These are phyloP conservation scores for Hypsibius dujardini DNA, from an alignment of 1,140 invertebrate genomes.

Conservation along the genomic window DNA sequence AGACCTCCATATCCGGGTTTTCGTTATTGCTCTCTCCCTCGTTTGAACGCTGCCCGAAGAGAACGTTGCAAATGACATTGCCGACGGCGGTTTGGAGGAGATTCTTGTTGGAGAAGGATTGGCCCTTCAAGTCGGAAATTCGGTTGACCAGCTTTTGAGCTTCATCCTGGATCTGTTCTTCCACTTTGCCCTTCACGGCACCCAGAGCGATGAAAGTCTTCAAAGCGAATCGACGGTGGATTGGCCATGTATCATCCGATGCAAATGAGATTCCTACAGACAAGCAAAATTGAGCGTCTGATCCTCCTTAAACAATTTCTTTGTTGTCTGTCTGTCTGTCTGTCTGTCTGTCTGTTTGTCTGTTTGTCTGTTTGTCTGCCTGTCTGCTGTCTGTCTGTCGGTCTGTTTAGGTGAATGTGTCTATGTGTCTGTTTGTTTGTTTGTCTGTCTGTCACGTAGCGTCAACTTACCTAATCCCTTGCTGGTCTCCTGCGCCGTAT, in stretches of 20 bases:
- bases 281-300: neutral
- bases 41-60: neutral
- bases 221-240: neutral
- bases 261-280: neutral
- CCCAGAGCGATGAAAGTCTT: neutral
- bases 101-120: neutral
- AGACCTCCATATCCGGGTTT: neutral
- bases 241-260: neutral
- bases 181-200: neutral
- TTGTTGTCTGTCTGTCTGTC: too few species aligned
- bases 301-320: too few species aligned
- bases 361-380: too few species aligned
- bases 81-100: neutral
- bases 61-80: neutral
- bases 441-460: neutral
- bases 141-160: neutral
- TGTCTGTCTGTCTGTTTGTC: too few species aligned
- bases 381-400: too few species aligned
- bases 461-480: neutral
- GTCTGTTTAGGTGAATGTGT: neutral
- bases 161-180: neutral
- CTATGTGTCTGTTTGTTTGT: too few species aligned
- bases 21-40: too few species aligned
- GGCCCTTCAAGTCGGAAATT: neutral
- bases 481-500: conserved; percentile 32